Evolutionary conservation across 2,888 invertebrate genomes (phyloP).

Genomic region (Macaria notata): DNA sequence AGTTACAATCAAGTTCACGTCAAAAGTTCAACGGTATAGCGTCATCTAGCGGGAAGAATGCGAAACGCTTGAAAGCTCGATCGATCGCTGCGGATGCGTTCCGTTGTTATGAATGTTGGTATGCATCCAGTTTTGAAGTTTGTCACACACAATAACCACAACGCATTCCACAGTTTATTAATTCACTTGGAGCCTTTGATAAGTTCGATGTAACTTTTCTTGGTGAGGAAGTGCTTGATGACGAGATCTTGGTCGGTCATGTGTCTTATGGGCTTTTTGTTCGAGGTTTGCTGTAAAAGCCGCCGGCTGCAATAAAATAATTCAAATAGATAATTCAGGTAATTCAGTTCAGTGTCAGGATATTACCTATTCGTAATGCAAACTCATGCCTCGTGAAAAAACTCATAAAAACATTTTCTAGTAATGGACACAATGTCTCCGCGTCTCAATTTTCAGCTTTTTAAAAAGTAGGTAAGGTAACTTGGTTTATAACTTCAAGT

Average conservation of each 20-base stretch:
- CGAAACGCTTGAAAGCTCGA: constrained; percentile 63
- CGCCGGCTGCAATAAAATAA: constrained; percentile 33
- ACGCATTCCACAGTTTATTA: constrained; percentile 25
- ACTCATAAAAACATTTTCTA: too few species aligned
- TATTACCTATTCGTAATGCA: too few species aligned
- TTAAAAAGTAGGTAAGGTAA: too few species aligned
- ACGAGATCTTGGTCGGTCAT: constrained; percentile 58
- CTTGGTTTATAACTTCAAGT: too few species aligned
- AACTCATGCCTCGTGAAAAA: too few species aligned
- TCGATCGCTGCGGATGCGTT: constrained; percentile 61
- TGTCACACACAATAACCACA: constrained; percentile 31
- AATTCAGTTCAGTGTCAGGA: too few species aligned
- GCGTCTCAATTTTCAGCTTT: too few species aligned
- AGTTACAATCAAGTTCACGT: constrained; percentile 79
- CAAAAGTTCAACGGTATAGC: constrained; percentile 74
- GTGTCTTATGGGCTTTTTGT: constrained; percentile 44
- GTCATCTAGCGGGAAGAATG: constrained; percentile 71
- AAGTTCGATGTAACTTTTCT: constrained; percentile 53
- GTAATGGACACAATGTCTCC: too few species aligned
- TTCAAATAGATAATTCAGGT: background rate
- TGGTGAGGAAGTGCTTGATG: constrained; percentile 56
- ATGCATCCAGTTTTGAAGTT: constrained; percentile 46
- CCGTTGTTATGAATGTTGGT: constrained; percentile 45
- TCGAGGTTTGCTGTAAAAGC: constrained; percentile 4
- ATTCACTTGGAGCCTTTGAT: constrained; percentile 44